These are phyloP conservation scores for Chrysogorgia sp. DNA, from an alignment of 92 coral and sea anemone genomes.

Conservation along the genomic window DNA sequence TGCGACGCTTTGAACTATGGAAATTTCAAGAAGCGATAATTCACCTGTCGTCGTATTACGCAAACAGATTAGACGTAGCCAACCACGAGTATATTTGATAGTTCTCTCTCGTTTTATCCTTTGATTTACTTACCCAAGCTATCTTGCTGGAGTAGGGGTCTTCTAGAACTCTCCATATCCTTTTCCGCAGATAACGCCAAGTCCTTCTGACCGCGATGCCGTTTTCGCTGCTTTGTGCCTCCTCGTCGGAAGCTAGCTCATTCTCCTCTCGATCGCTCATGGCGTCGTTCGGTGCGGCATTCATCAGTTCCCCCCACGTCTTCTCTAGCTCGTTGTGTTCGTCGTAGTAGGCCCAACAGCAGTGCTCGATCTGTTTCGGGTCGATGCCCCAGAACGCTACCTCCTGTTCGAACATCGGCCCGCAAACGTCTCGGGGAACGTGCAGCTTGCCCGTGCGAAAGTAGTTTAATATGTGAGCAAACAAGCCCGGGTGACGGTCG, in stretches of 20 bases:
- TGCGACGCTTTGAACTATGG: not conserved
- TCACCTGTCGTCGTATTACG: not conserved
- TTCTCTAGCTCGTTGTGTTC: conserved; percentile 97
- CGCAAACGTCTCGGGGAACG: conserved; percentile 90
- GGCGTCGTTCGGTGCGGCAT: conserved; percentile 73
- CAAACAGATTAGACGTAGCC: not conserved
- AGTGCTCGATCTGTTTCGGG: conserved; percentile 88
- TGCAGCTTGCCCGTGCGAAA: conserved; percentile 96
- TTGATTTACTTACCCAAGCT: conserved; percentile 75
- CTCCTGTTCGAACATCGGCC: conserved; percentile 92
- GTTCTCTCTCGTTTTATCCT: too few relatives aligned
- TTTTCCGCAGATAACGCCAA: conserved; percentile 78
- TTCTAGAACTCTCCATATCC: conserved; percentile 84
- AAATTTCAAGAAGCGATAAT: too few relatives aligned
- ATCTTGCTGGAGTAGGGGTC: conserved; percentile 85
- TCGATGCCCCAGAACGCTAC: conserved; percentile 96
- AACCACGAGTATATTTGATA: too few relatives aligned
- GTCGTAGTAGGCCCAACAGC: conserved; percentile 96
- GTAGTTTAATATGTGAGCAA: conserved; percentile 87
- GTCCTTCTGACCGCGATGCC: conserved; percentile 21
- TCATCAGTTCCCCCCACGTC: conserved; percentile 70
- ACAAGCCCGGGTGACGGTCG: conserved; percentile 94
- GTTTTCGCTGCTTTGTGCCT: conserved; percentile 69
- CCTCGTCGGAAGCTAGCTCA: conserved; percentile 49
- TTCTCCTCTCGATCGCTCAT: conserved; percentile 59